Evolutionary conservation across 2,113 vertebrate species (phyloP).

Genomic region (Mirounga angustirostris): DNA sequence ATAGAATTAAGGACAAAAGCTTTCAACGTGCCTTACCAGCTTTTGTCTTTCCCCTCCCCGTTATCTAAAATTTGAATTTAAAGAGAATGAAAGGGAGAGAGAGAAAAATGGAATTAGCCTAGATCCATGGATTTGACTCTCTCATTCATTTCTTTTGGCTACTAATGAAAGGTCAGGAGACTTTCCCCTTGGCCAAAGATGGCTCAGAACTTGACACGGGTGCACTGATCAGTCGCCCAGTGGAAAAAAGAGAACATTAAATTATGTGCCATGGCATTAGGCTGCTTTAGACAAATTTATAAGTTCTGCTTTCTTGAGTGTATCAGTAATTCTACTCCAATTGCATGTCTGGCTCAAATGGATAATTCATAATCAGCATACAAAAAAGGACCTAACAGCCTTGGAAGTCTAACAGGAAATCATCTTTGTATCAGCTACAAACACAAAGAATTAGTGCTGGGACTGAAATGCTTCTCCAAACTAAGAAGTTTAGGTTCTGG

Average conservation of each 20-base stretch:
- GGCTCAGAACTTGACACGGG: conserved; percentile 9
- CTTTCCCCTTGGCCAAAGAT: conserved; percentile 40
- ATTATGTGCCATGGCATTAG: conserved; percentile 74
- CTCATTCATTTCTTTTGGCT: conserved; percentile 62
- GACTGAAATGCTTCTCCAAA: conserved; percentile 24
- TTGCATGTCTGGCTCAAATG: conserved; percentile 54
- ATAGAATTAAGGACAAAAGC: not conserved
- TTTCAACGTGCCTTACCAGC: conserved; percentile 39
- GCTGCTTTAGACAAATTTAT: conserved; percentile 80
- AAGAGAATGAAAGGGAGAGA: conserved; percentile 14
- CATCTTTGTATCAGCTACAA: not conserved
- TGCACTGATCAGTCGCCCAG: conserved; percentile 48
- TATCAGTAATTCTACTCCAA: conserved; percentile 81
- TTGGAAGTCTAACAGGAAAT: conserved; percentile 58
- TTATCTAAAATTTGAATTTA: conserved; percentile 50
- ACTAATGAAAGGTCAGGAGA: conserved; percentile 61
- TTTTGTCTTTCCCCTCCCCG: conserved; percentile 53
- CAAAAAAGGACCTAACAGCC: conserved; percentile 56
- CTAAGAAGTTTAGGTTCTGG: conserved; percentile 12
- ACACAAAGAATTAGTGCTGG: conserved; percentile 24
- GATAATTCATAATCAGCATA: conserved; percentile 74
- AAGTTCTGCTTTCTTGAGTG: conserved; percentile 75
- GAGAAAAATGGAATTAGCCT: conserved; percentile 30
- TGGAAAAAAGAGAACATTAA: conserved; percentile 64
- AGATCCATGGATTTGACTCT: conserved; percentile 50